Percentiles rank a stretch among this genome's conserved stretches.
Conservation (phyloP, 2,888 invertebrate genomes). For the Leptogaster cylindrica region DNA sequence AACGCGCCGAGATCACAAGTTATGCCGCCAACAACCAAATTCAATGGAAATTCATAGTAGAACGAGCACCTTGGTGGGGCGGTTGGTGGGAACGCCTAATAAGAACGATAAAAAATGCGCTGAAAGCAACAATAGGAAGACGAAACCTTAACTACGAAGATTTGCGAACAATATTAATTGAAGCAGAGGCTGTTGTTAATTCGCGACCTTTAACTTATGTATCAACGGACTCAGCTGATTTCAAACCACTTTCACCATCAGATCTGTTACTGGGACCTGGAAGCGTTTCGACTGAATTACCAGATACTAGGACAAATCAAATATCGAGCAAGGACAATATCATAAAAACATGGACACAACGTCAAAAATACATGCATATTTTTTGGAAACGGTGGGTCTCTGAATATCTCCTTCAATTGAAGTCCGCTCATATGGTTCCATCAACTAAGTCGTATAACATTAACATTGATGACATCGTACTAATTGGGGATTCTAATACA, state of each 20-base stretch:
- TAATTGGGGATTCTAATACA: background rate
- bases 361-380: background rate
- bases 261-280: background rate
- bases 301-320: too few species aligned
- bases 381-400: background rate
- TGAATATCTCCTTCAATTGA: background rate
- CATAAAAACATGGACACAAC: background rate
- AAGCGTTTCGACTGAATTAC: background rate
- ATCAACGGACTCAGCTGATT: background rate
- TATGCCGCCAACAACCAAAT: background rate
- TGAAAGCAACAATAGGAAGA: background rate
- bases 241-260: background rate
- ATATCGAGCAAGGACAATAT: background rate
- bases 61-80: too few species aligned
- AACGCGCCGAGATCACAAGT: background rate
- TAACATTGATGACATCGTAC: background rate
- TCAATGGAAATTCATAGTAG: slow-evolving; percentile 2
- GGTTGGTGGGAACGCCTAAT: background rate
- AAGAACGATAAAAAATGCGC: background rate
- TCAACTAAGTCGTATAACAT: background rate
- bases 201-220: background rate
- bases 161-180: background rate
- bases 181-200: background rate
- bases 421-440: background rate
- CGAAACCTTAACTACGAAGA: background rate